Conservation (phyloP, 2,113 vertebrate species). For the Porphyrio hochstetteri region DNA sequence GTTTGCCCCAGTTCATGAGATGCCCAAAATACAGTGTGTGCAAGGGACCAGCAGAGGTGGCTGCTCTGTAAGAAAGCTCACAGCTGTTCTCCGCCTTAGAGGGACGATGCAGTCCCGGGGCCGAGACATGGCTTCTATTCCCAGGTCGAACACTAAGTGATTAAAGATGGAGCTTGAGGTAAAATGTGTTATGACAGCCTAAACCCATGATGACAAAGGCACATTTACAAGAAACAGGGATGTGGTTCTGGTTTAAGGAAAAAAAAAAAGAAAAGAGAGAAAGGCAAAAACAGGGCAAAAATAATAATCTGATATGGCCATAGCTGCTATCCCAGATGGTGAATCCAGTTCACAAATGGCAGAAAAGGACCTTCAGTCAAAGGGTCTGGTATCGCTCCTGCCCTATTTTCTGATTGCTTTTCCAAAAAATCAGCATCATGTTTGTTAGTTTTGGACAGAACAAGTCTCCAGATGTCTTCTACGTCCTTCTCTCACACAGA, state of each 20-base stretch:
- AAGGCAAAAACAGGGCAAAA: not conserved
- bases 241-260: not conserved
- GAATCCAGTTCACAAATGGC: not conserved
- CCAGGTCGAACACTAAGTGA: constrained; percentile 2
- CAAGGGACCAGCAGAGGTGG: not conserved
- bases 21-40: not conserved
- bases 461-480: constrained; percentile 23
- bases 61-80: not conserved
- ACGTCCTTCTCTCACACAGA: not conserved
- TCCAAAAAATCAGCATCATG: not conserved
- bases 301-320: not conserved
- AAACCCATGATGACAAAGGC: not conserved
- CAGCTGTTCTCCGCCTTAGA: not conserved
- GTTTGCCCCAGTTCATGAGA: not conserved
- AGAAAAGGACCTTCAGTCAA: not conserved
- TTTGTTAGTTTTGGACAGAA: constrained; percentile 48
- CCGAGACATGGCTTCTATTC: not conserved
- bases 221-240: constrained; percentile 10
- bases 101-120: not conserved
- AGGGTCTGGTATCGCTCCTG: not conserved
- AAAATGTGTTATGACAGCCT: not conserved
- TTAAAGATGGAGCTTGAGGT: constrained; percentile 17
- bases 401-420: not conserved
- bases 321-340: not conserved
- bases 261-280: not conserved